Conservation (phyloP, 2,888 invertebrate genomes). For the Eurytoma adleriae region DNA sequence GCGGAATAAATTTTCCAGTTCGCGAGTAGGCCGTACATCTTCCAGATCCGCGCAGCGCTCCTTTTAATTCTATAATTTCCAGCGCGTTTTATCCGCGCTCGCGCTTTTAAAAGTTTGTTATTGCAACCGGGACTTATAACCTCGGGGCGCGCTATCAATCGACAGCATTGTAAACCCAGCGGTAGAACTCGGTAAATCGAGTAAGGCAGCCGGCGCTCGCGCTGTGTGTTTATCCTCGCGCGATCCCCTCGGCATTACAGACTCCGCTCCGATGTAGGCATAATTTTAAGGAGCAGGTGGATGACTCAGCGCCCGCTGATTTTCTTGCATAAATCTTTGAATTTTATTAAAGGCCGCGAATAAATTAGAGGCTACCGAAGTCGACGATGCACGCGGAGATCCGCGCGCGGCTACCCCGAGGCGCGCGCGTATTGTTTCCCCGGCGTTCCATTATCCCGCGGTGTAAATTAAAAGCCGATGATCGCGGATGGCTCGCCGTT, state of each 20-base stretch:
- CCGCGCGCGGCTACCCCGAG: neutral
- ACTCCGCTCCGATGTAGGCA: too few species aligned
- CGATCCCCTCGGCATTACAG: too few species aligned
- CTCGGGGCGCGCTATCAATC: too few species aligned
- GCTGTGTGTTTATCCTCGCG: too few species aligned
- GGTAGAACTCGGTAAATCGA: too few species aligned
- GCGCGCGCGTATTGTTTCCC: constrained; percentile 19
- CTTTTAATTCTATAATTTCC: neutral
- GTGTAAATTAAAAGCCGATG: constrained; percentile 55
- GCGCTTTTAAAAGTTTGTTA: too few species aligned
- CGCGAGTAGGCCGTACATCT: too few species aligned
- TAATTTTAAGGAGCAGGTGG: constrained; percentile 1
- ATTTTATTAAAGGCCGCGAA: constrained; percentile 25
- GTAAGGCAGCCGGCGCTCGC: too few species aligned
- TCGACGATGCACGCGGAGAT: neutral
- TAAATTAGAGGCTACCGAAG: constrained; percentile 44
- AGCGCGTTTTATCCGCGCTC: neutral
- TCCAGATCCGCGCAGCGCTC: too few species aligned
- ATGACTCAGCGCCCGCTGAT: neutral
- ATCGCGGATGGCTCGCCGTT: constrained; percentile 48
- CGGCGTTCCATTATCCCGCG: neutral
- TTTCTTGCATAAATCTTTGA: constrained; percentile 24
- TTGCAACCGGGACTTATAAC: too few species aligned
- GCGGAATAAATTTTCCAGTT: too few species aligned
- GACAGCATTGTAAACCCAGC: too few species aligned